phyloP scores from a whole-genome alignment of 2,888 invertebrate genomes.

The Leptopilina syphax region DNA sequence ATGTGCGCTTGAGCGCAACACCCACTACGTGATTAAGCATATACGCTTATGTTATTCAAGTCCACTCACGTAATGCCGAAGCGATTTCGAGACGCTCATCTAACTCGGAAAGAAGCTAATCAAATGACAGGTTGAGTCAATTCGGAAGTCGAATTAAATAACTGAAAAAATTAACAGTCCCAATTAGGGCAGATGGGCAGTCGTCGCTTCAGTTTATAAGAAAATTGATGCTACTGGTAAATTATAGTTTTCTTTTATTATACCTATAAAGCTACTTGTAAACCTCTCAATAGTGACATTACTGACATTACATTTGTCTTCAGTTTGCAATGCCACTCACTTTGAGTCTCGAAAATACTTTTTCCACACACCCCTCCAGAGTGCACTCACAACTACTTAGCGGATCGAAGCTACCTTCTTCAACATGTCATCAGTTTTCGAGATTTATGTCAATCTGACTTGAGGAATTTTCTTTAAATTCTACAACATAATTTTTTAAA shows the following conservation, averaged over 20 bases:
- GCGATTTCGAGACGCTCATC: slow-evolving; percentile 29
- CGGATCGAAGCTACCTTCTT: slow-evolving; percentile 53
- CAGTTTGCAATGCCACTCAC: neutral
- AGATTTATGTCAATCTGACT: slow-evolving; percentile 1
- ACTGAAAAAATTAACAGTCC: neutral
- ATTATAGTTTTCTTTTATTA: too few species aligned
- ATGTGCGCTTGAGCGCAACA: slow-evolving; percentile 30
- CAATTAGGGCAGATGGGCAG: neutral
- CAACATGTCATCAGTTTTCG: slow-evolving; percentile 33
- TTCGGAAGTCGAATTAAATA: slow-evolving; percentile 5
- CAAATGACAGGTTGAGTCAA: neutral
- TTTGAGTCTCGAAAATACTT: neutral
- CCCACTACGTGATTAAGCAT: slow-evolving; percentile 41
- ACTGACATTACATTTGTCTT: slow-evolving; percentile 18
- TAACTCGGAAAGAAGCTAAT: slow-evolving; percentile 28
- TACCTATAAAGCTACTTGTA: neutral
- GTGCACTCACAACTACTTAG: slow-evolving; percentile 66
- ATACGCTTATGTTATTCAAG: slow-evolving; percentile 8
- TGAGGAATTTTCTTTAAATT: neutral
- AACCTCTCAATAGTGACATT: neutral
- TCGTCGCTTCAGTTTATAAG: neutral
- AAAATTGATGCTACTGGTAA: neutral
- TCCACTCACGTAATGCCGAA: slow-evolving; percentile 35
- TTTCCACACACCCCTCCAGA: slow-evolving; percentile 47
- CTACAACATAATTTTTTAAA: neutral